Evolutionary conservation across 2,797 vertebrate species (phyloP).

Genomic region (Phataginus tetradactyla): DNA sequence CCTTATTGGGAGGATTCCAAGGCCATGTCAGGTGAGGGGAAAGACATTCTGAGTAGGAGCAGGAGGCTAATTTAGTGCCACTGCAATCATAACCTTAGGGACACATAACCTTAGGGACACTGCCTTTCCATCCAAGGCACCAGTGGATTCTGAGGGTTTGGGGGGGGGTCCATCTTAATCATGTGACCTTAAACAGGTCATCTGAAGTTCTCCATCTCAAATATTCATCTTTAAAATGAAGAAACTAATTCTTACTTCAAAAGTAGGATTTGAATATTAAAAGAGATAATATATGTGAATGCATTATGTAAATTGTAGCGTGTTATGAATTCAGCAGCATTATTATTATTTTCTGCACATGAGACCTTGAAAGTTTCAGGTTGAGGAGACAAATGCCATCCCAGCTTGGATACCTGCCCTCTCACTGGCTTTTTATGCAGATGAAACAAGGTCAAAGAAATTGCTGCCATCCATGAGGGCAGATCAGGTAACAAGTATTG

Average conservation of each 20-base stretch:
- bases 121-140: background rate
- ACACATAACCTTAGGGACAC: background rate
- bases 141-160: background rate
- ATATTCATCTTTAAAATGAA: slow-evolving; percentile 25
- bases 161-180: background rate
- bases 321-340: slow-evolving; percentile 3
- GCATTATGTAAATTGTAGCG: background rate
- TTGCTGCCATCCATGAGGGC: background rate
- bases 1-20: background rate
- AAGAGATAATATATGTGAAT: slow-evolving; percentile 9
- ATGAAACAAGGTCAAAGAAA: background rate
- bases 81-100: background rate
- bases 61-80: background rate
- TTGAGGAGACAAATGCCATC: slow-evolving; percentile 1
- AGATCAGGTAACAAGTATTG: background rate
- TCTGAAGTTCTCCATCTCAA: background rate
- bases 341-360: slow-evolving; percentile 28
- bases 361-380: slow-evolving; percentile 40
- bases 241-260: slow-evolving; percentile 43
- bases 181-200: background rate
- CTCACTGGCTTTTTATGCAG: background rate
- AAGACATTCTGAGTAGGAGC: background rate
- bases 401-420: background rate
- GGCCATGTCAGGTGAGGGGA: background rate
- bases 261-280: slow-evolving; percentile 60